Base-by-base conservation (phyloP, 2,888 invertebrate genomes). In the Caenorhabditis sp. region DNA sequence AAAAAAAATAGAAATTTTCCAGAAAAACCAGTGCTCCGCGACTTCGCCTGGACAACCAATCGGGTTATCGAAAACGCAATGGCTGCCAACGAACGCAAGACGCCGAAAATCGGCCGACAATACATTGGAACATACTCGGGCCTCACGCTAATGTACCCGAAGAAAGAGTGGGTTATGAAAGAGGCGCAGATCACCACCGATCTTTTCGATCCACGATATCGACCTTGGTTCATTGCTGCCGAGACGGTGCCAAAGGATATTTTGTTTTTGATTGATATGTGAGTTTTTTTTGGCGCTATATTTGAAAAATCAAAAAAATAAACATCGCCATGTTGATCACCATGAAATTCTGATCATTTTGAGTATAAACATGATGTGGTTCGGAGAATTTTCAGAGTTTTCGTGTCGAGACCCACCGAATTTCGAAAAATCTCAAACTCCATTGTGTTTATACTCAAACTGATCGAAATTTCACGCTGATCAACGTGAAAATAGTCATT, bases 191-290 rank as follows among this genome's bases (percentile, higher is more conserved):
- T 84, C 58, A 84, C 84, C 0, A 78, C 85, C n/a, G 87, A 87
- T 62, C 74, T 87, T 1, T 87, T 84, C 63, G 87, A 87, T 71
- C 86, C 87, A 12, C 69, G 83, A 26, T 84, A 79, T 58, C 79
- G 87, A 2, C 85, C 84, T 10, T 87, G 87, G 87, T 87, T 87
- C 70, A 79, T 82, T 10, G 74, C 73, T 14, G 81, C 87, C 0
- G 85, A 87, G 58, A 74, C 81, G 1, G 75, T 78, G 12, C 86
- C 88, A 10, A 85, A 84, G 62, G 88, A 87, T 69, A 77, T 87
- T 50, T 76, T 87, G 4, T 87, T 87, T 65, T 68, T 87, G 26
- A 62, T 87, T 23, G 87, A 87, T 73, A 87, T 81, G 86, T 86
- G 58, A 76, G 85, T 82, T 27, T 37, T 62, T 36, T 37, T 49